These are phyloP conservation scores for Harpagoxenus sublaevis DNA, from an alignment of 2,888 invertebrate species.

Conservation along the genomic window DNA sequence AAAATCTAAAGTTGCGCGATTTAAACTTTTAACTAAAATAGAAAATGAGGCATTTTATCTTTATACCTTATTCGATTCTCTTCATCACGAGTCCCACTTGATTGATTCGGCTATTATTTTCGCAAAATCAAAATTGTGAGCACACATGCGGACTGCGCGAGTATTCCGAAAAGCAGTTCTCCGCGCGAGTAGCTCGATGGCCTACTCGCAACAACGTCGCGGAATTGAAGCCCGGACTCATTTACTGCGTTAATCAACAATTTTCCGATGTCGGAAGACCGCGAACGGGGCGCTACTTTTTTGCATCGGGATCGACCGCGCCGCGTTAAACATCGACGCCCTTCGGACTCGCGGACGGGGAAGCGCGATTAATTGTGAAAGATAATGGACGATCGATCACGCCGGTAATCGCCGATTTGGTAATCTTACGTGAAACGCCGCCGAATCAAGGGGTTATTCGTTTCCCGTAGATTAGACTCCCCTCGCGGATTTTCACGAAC, in stretches of 20 bases:
- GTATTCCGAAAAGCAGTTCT: conserved; percentile 20
- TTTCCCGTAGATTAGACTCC: conserved; percentile 30
- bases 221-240: conserved; percentile 62
- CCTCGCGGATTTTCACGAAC: not conserved
- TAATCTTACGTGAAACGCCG: conserved; percentile 40
- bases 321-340: conserved; percentile 14
- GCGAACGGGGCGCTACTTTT: conserved; percentile 63
- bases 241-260: conserved; percentile 77
- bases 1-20: not conserved
- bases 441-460: conserved; percentile 25
- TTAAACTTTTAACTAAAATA: not conserved
- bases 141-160: conserved; percentile 2
- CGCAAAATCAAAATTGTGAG: conserved; percentile 50
- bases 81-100: not conserved
- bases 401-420: conserved; percentile 4
- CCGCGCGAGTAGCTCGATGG: conserved; percentile 18
- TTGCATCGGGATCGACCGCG: conserved; percentile 40
- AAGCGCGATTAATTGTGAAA: conserved; percentile 35
- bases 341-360: conserved; percentile 6
- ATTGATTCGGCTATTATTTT: conserved; percentile 51
- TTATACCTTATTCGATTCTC: not conserved
- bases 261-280: conserved; percentile 74
- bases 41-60: not conserved
- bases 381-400: conserved; percentile 50
- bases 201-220: not conserved